These are phyloP conservation scores for Platyrinchus mystaceus DNA, from an alignment of 2,797 vertebrate genomes.

Conservation along the genomic window DNA sequence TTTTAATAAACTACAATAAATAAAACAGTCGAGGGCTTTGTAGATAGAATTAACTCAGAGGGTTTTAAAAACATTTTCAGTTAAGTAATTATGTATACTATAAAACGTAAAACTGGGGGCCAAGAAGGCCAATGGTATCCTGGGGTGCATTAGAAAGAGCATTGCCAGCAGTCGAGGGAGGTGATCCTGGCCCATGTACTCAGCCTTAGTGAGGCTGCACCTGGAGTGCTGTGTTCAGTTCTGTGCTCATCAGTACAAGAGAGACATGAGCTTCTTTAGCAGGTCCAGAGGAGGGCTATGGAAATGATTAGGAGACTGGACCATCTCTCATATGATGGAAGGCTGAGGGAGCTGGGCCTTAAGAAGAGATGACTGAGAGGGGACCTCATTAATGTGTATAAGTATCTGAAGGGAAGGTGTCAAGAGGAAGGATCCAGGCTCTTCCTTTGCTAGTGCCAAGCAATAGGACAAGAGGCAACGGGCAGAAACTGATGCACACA, in stretches of 20 bases:
- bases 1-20: not conserved
- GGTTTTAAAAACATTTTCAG: not conserved
- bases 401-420: not conserved
- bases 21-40: not conserved
- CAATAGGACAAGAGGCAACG: rapidly evolving
- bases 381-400: not conserved
- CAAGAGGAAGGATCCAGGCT: not conserved
- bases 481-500: not conserved
- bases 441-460: not conserved
- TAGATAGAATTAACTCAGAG: not conserved
- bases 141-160: not conserved
- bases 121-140: not conserved
- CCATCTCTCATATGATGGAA: not conserved
- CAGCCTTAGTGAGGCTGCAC: not conserved
- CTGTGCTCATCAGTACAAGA: not conserved
- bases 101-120: not conserved
- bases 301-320: not conserved
- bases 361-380: not conserved
- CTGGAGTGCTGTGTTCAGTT: not conserved
- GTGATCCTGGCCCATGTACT: not conserved
- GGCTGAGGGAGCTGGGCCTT: not conserved
- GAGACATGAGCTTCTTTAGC: not conserved
- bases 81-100: not conserved
- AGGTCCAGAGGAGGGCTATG: not conserved
- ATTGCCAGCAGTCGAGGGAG: not conserved